These are phyloP conservation scores for Gnathonemus longibarbis DNA, from an alignment of 2,113 vertebrate species.

Conservation along the genomic window DNA sequence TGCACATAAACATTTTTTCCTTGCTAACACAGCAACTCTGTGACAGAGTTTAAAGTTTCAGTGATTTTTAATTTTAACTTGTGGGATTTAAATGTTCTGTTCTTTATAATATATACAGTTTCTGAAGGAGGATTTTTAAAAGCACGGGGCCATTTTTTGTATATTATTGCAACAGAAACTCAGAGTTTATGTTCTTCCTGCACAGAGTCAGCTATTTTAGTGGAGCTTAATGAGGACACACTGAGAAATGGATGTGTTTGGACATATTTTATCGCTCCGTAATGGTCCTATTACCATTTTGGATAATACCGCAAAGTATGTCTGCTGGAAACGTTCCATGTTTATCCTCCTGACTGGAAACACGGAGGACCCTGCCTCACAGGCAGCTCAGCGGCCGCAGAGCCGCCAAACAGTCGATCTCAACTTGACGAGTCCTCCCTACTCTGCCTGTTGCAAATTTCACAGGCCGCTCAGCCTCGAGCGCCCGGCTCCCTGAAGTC, in stretches of 20 bases:
- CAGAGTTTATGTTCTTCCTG: background rate
- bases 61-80: conserved; percentile 9
- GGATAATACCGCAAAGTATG: background rate
- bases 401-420: background rate
- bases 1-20: background rate
- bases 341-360: background rate
- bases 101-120: background rate
- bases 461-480: background rate
- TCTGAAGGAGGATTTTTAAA: background rate
- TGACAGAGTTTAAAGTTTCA: background rate
- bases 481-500: background rate
- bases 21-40: conserved; percentile 8
- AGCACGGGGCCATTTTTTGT: background rate
- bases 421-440: background rate
- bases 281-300: conserved; percentile 15
- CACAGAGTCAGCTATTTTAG: conserved; percentile 4
- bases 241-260: background rate
- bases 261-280: conserved; percentile 1
- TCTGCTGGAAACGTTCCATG: background rate
- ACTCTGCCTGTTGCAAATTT: background rate
- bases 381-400: background rate
- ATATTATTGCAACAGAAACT: background rate
- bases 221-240: background rate
- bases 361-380: background rate
- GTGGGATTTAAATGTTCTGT: background rate